Evolutionary conservation across 2,113 vertebrate species (phyloP), one percentile per base, ranked within the genome.

Genomic region (Macrotis lagotis): DNA sequence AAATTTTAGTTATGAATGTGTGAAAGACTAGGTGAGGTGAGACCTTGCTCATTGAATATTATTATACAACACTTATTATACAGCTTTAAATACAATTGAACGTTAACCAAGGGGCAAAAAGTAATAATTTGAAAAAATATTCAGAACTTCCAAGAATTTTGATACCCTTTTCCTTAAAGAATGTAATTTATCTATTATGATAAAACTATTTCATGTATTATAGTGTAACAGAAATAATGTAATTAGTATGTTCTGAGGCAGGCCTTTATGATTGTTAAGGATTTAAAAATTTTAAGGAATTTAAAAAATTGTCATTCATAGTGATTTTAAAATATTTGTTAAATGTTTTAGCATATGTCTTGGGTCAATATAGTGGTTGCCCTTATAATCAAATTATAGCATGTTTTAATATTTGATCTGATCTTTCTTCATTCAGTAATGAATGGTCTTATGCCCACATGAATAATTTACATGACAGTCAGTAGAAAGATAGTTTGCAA

Each of bases 321-420:
- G n/a, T 93, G 89, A 93, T 94, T 94, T 91, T 95, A 92, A 95
- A 44, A 31, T 92, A 48, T 88, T 11, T 90, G 51, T 51, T 26
- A 48, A 48, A 3, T 95, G 25, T 92, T 31, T 55, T 92, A 66
- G 16, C 59, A 93, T 52, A 53, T 51, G 48, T 74, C 47, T 25
- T 92, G 92, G 92, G 51, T 49, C 25, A 91, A 50, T 74, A 44
- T 31, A 96, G 8, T 88, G 2, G n/a, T 74, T 74, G 48, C 91
- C 50, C 16, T 97, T 96, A 22, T 92, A n/a, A 74, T 50, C 44
- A 94, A 96, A n/a, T 91, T 93, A 50, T 49, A 92, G 25, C 11
- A n/a, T 74, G 55, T 88, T 97, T 93, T 91, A 93, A 90, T 94
- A 44, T 74, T 96, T 94, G 90, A 94, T 51, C 37, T 93, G 25